Conservation (phyloP, 2,888 invertebrate species). For the Drosophila antonietae region DNA sequence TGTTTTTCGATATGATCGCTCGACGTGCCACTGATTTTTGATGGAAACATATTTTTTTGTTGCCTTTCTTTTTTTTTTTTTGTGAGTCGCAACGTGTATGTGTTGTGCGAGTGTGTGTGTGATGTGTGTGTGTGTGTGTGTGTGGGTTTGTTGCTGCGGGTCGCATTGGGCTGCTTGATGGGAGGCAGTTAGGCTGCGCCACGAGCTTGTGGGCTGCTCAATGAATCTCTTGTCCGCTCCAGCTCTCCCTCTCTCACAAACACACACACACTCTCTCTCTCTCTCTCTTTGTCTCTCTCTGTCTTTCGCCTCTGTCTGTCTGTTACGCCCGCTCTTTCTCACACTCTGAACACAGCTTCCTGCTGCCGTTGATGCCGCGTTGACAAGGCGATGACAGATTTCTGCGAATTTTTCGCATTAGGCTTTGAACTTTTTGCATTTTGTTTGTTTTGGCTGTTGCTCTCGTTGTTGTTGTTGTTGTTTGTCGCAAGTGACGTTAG, state of each 20-base stretch:
- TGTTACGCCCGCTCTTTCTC: slow-evolving; percentile 6
- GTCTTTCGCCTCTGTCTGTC: background rate
- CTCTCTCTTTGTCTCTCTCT: background rate
- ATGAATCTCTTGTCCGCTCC: background rate
- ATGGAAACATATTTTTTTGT: slow-evolving; percentile 70
- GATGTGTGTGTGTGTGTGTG: too few relatives aligned
- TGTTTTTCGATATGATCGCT: slow-evolving; percentile 76
- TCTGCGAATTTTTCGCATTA: slow-evolving; percentile 82
- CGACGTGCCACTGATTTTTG: slow-evolving; percentile 69
- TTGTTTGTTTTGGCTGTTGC: slow-evolving; percentile 49
- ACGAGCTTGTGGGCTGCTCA: slow-evolving; percentile 11
- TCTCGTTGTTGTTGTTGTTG: slow-evolving; percentile 45
- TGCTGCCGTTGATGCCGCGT: slow-evolving; percentile 75
- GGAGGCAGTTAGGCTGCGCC: slow-evolving; percentile 4
- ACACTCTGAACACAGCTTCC: slow-evolving; percentile 54
- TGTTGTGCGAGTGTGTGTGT: slow-evolving; percentile 25
- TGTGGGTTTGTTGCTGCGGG: slow-evolving; percentile 38
- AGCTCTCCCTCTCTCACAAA: background rate
- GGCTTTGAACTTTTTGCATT: slow-evolving; percentile 76
- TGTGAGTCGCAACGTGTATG: slow-evolving; percentile 40
- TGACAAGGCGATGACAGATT: slow-evolving; percentile 83
- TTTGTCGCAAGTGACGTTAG: slow-evolving; percentile 42
- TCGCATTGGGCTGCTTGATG: slow-evolving; percentile 9
- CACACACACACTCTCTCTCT: too few relatives aligned
- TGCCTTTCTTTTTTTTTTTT: slow-evolving; percentile 27